Base-by-base conservation (phyloP, 2,888 invertebrate genomes). In the Fragum sueziense region DNA sequence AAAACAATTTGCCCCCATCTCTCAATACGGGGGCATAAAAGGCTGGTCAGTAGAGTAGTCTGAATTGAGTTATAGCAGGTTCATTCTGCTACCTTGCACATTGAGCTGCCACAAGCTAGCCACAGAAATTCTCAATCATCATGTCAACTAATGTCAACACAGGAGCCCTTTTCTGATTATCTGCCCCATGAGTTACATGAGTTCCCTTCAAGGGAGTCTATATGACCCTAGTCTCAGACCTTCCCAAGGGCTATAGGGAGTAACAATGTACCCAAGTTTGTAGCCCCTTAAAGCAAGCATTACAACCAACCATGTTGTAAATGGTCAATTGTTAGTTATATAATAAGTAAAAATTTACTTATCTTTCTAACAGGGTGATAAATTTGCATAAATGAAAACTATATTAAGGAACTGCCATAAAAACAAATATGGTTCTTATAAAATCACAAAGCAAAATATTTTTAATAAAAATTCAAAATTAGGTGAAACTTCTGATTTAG, bases 271-370 rank as follows among this genome's bases (percentile, higher is more conserved):
- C 47, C 73, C 61, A 22, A 31, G 73, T 34, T 9, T 62, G 77
- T 77, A 69, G 70, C 76, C 77, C 76, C 77, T 69, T 73, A 27
- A 69, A 73, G 77, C 77, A 77, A 77, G 77, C 77, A 47, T 47
- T 47, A 9, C 47, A 47, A 47, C 47, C 47, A 47, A 14, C 17
- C 47, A n/a, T n/a, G n/a, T n/a, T n/a, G n/a, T n/a, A n/a, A n/a
- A n/a, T n/a, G n/a, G n/a, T n/a, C n/a, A n/a, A n/a, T n/a, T n/a
- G n/a, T n/a, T n/a, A n/a, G n/a, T n/a, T n/a, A n/a, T n/a, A n/a
- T n/a, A n/a, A n/a, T n/a, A n/a, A n/a, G n/a, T n/a, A n/a, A n/a
- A n/a, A n/a, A n/a, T n/a, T n/a, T n/a, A n/a, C n/a, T n/a, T n/a
- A n/a, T n/a, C n/a, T n/a, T n/a, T n/a, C n/a, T n/a, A n/a, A n/a